phyloP scores from a whole-genome alignment of 2,797 vertebrate genomes.

The Gymnopithys bicolor region DNA sequence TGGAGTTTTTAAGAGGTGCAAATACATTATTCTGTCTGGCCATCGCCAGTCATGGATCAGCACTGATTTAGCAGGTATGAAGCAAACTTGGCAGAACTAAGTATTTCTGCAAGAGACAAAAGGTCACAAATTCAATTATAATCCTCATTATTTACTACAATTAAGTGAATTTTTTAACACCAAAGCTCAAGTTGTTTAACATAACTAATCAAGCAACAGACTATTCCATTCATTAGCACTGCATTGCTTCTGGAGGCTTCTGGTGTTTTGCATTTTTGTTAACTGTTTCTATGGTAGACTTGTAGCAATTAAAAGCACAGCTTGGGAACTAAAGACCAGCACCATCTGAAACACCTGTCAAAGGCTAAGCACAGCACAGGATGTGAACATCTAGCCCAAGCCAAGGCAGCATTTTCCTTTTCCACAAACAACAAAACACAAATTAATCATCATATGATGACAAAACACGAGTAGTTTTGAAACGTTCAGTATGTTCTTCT shows the following conservation, averaged over 20 bases:
- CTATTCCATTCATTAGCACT: background rate
- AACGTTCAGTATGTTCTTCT: background rate
- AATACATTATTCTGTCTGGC: background rate
- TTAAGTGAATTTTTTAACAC: constrained; percentile 55
- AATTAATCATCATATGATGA: background rate
- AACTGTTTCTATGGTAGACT: background rate
- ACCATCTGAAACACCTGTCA: background rate
- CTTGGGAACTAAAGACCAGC: background rate
- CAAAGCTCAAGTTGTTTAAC: constrained; percentile 48
- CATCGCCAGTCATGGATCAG: constrained; percentile 33
- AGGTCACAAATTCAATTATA: constrained; percentile 60
- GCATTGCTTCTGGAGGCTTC: background rate
- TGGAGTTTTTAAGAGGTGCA: background rate
- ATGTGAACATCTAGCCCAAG: background rate
- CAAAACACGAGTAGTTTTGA: background rate
- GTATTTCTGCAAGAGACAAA: constrained; percentile 1
- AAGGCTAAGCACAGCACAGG: background rate
- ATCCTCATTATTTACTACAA: constrained; percentile 49
- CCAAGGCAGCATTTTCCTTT: background rate
- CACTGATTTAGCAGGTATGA: constrained; percentile 23
- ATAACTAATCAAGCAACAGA: constrained; percentile 52
- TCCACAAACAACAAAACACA: background rate
- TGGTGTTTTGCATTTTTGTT: background rate
- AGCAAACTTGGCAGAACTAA: constrained; percentile 13
- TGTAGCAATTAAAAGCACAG: background rate